Evolutionary conservation across 2,113 vertebrate species (phyloP).

Genomic region (Leucopsar rothschildi): DNA sequence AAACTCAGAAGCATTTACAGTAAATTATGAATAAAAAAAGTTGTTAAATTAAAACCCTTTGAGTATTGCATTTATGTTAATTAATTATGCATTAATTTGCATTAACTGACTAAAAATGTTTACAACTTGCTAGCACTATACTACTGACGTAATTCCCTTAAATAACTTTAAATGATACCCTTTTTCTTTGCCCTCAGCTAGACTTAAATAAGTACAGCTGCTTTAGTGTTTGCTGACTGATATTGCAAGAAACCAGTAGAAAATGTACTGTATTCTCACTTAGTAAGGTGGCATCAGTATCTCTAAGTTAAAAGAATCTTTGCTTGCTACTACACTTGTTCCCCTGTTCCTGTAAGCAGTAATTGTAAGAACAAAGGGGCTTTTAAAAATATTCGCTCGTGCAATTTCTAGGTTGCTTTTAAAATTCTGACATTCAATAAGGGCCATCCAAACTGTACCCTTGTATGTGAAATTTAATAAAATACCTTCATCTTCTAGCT

Average conservation of each 20-base stretch:
- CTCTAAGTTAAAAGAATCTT: not conserved
- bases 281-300: slow-evolving; percentile 31
- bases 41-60: slow-evolving; percentile 83
- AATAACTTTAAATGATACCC: slow-evolving; percentile 44
- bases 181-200: slow-evolving; percentile 7
- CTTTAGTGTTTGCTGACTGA: slow-evolving; percentile 38
- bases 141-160: slow-evolving; percentile 51
- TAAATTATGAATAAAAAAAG: slow-evolving; percentile 79
- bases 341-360: not conserved
- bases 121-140: slow-evolving; percentile 62
- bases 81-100: slow-evolving; percentile 69
- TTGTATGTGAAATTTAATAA: slow-evolving; percentile 18
- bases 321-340: not conserved
- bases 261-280: slow-evolving; percentile 31
- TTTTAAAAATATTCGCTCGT: not conserved
- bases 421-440: not conserved
- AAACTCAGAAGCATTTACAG: slow-evolving; percentile 87
- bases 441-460: slow-evolving; percentile 29
- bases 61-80: slow-evolving; percentile 78
- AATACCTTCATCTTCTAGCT: slow-evolving; percentile 49
- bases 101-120: slow-evolving; percentile 67
- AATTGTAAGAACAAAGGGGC: not conserved
- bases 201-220: slow-evolving; percentile 30
- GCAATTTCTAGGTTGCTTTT: not conserved
- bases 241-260: slow-evolving; percentile 40